Percentiles rank a stretch among this genome's conserved stretches.
These are phyloP conservation scores for Samia ricini DNA, from an alignment of 1,140 invertebrate genomes.

Conservation along the genomic window DNA sequence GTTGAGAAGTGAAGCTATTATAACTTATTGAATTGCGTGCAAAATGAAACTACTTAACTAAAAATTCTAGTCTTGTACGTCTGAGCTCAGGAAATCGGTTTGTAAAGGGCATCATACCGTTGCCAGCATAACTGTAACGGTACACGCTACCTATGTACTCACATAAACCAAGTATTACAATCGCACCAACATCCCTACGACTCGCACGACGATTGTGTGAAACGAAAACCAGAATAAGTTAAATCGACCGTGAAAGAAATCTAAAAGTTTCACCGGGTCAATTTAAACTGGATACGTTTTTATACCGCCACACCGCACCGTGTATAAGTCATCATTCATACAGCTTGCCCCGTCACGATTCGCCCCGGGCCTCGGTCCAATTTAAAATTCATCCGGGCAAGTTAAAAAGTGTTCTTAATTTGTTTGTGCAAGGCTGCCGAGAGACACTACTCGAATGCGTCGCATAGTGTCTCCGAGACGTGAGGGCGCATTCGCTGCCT, in stretches of 20 bases:
- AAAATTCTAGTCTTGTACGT: not conserved
- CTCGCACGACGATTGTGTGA: conserved; percentile 63
- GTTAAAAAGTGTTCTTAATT: conserved; percentile 54
- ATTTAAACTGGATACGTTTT: conserved; percentile 15
- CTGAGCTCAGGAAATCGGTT: conserved; percentile 11
- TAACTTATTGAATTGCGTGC: not conserved
- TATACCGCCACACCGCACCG: conserved; percentile 2
- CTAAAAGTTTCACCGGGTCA: conserved; percentile 14
- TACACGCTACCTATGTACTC: conserved; percentile 39
- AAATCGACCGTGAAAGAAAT: conserved; percentile 13
- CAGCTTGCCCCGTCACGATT: conserved; percentile 64
- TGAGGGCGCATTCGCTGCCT: conserved; percentile 61
- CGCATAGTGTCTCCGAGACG: conserved; percentile 47
- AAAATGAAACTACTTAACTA: not conserved
- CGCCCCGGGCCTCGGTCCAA: conserved; percentile 61
- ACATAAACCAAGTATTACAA: conserved; percentile 30
- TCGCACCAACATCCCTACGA: conserved; percentile 60
- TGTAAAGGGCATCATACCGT: conserved; percentile 48
- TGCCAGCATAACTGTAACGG: conserved; percentile 51
- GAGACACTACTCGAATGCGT: conserved; percentile 41
- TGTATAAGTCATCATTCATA: conserved; percentile 63
- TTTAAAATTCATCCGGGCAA: conserved; percentile 65
- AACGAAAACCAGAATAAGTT: conserved; percentile 16
- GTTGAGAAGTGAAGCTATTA: too few species aligned
- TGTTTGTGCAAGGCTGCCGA: conserved; percentile 23